These are phyloP conservation scores for Oxyruncus cristatus DNA, from an alignment of 2,113 vertebrate species.

Conservation along the genomic window DNA sequence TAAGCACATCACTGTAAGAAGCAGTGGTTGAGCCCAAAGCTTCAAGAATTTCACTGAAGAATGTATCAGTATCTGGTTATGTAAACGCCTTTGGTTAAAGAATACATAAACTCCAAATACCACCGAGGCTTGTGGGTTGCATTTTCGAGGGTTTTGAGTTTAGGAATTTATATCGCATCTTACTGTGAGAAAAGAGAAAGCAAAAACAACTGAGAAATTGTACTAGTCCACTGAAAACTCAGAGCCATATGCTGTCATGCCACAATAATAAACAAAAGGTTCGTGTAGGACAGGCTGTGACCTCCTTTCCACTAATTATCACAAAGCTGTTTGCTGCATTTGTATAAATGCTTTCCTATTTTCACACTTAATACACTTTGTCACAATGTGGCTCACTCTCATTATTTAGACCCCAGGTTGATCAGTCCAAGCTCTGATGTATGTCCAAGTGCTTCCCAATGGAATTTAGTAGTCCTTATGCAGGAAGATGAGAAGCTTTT, in stretches of 20 bases:
- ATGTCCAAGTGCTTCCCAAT: background rate
- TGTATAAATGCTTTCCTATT: background rate
- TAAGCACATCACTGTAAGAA: conserved; percentile 35
- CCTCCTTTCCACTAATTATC: conserved; percentile 33
- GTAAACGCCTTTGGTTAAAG: conserved; percentile 47
- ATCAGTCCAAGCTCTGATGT: background rate
- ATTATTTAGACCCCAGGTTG: background rate
- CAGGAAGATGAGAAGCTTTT: background rate
- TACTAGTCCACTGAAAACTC: conserved; percentile 29
- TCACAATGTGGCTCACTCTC: background rate
- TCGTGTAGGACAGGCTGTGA: background rate
- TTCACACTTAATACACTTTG: background rate
- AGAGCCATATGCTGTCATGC: conserved; percentile 5
- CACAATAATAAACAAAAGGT: conserved; percentile 21
- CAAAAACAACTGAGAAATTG: conserved; percentile 33
- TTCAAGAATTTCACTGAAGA: conserved; percentile 59
- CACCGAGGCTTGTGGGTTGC: conserved; percentile 38
- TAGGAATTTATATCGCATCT: conserved; percentile 32
- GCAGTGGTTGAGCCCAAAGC: conserved; percentile 34
- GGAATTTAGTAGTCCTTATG: background rate
- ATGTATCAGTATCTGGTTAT: conserved; percentile 53
- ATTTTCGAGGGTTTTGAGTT: conserved; percentile 20
- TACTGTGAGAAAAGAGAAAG: conserved; percentile 60
- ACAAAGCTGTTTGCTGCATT: conserved; percentile 12
- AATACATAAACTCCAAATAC: conserved; percentile 53